Conservation (phyloP, 2,888 invertebrate genomes). For the Dichetophora obliterata region DNA sequence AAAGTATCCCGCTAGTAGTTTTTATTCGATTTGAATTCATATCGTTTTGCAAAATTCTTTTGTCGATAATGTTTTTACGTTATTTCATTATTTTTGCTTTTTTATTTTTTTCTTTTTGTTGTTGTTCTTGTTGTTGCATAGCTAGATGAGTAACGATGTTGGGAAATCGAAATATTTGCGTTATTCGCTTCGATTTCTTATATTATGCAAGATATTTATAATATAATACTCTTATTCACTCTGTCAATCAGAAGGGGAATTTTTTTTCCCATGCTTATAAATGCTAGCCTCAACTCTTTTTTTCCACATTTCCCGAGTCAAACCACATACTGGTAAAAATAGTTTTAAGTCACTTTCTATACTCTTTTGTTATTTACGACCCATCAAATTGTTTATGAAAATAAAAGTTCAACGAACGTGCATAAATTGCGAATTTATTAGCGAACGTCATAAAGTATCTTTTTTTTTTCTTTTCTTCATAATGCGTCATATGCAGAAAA, state of each 20-base stretch:
- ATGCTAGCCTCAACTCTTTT: not conserved
- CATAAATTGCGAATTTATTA: not conserved
- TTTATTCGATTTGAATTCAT: not conserved
- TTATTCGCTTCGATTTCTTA: not conserved
- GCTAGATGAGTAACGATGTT: not conserved
- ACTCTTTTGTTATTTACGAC: not conserved
- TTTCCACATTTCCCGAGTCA: not conserved
- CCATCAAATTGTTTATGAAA: conserved; percentile 1
- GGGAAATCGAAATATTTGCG: not conserved
- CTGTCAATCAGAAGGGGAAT: not conserved
- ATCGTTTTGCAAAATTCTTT: conserved; percentile 16
- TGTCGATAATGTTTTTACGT: not conserved
- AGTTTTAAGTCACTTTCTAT: not conserved
- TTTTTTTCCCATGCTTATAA: not conserved
- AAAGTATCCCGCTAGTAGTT: not conserved
- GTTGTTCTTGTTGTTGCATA: not conserved
- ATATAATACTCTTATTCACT: conserved; percentile 1
- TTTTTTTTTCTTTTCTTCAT: not conserved
- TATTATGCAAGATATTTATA: not conserved
- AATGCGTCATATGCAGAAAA: not conserved
- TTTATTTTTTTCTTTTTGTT: not conserved
- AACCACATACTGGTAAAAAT: no score
- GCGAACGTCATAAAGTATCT: not conserved
- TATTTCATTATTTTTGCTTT: not conserved
- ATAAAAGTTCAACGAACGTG: conserved; percentile 22